phyloP scores from a whole-genome alignment of 2,797 vertebrate species.

The Gouania willdenowi region DNA sequence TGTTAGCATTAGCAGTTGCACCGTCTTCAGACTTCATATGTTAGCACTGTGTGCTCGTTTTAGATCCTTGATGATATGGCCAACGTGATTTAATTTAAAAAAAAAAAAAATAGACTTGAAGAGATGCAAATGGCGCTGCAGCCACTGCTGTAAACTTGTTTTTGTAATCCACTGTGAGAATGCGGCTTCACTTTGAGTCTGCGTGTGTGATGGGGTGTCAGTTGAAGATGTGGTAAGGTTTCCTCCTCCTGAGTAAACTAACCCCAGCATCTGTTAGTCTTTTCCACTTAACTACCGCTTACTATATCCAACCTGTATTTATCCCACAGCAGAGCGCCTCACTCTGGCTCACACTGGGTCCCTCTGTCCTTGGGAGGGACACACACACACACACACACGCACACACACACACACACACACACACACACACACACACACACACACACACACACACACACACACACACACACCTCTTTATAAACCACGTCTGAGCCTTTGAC shows the following conservation, averaged over 20 bases:
- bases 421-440: not conserved
- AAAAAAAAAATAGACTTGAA: constrained; percentile 54
- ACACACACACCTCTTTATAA: constrained; percentile 5
- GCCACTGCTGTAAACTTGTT: constrained; percentile 44
- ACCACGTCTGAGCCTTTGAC: constrained; percentile 14
- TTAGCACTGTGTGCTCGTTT: too few species aligned
- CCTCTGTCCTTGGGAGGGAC: constrained; percentile 57
- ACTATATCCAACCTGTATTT: constrained; percentile 77
- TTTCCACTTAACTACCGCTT: constrained; percentile 80
- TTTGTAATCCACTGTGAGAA: constrained; percentile 50
- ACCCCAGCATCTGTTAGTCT: constrained; percentile 79
- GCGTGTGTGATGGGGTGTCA: constrained; percentile 45
- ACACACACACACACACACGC: constrained; percentile 37
- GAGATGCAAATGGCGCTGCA: constrained; percentile 51
- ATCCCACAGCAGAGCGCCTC: constrained; percentile 64
- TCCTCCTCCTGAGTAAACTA: constrained; percentile 70
- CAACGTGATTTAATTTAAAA: too few species aligned
- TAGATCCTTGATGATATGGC: too few species aligned
- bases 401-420: constrained; percentile 6
- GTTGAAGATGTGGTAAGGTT: constrained; percentile 59
- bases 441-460: constrained; percentile 3
- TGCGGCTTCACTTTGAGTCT: constrained; percentile 25
- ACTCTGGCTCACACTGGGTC: constrained; percentile 56
- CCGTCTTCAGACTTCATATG: too few species aligned
- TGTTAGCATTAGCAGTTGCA: too few species aligned